Evolutionary conservation across 2,888 invertebrate genomes (phyloP).

Genomic region (Xylota sylvarum): DNA sequence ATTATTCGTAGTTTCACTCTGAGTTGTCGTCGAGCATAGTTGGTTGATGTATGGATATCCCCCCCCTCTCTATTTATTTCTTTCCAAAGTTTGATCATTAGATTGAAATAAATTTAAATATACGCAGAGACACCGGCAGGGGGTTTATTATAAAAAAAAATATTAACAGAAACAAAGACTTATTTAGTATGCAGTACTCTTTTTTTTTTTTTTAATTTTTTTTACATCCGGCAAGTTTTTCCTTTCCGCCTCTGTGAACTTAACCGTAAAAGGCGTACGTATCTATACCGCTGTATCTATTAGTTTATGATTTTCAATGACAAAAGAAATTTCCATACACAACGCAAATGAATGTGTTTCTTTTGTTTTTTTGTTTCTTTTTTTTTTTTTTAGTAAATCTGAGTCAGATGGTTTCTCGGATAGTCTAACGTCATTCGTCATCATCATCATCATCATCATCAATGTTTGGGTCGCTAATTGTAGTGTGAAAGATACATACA

Average conservation of each 20-base stretch:
- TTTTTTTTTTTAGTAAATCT: not conserved
- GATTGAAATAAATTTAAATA: conserved; percentile 60
- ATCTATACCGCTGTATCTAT: conserved; percentile 26
- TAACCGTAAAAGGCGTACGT: conserved; percentile 64
- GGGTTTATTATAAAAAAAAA: conserved; percentile 35
- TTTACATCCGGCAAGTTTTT: conserved; percentile 62
- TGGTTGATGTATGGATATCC: conserved; percentile 1
- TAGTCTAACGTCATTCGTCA: conserved; percentile 4
- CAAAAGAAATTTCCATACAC: conserved; percentile 70
- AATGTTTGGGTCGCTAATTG: conserved; percentile 31
- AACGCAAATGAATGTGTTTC: not conserved
- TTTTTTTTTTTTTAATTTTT: not conserved
- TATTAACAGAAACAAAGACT: conserved; percentile 49
- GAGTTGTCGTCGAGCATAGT: conserved; percentile 3
- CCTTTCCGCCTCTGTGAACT: conserved; percentile 64
- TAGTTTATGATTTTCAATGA: conserved; percentile 62
- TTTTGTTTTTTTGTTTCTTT: not conserved
- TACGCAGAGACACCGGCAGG: not conserved
- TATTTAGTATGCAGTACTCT: conserved; percentile 61
- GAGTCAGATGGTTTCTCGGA: not conserved
- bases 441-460: conserved; percentile 7
- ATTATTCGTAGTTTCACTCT: conserved; percentile 52
- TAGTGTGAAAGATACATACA: conserved; percentile 52
- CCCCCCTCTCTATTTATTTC: not conserved
- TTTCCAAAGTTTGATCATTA: conserved; percentile 46